These are phyloP conservation scores for Brassicogethes aeneus DNA, from an alignment of 2,888 invertebrate genomes.

Conservation along the genomic window DNA sequence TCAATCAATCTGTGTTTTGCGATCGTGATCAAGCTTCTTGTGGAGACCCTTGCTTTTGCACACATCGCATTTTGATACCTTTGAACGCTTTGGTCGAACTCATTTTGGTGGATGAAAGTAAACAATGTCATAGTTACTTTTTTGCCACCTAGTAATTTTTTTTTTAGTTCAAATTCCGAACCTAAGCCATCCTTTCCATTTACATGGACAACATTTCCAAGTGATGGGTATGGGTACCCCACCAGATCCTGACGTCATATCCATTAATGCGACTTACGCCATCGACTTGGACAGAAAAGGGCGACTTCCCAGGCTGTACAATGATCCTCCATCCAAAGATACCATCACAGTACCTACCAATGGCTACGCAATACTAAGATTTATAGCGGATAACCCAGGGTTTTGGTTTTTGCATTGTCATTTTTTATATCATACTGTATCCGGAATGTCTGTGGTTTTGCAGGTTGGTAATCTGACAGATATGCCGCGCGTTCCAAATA, in stretches of 20 bases:
- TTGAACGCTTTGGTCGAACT: slow-evolving; percentile 75
- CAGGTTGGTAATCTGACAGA: slow-evolving; percentile 82
- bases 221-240: slow-evolving; percentile 87
- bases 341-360: slow-evolving; percentile 92
- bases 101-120: slow-evolving; percentile 78
- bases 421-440: slow-evolving; percentile 88
- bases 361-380: slow-evolving; percentile 85
- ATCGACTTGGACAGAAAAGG: slow-evolving; percentile 81
- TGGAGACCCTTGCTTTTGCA: slow-evolving; percentile 72
- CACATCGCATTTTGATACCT: slow-evolving; percentile 71
- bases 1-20: too few relatives aligned
- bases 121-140: slow-evolving; percentile 23
- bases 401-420: slow-evolving; percentile 94
- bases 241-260: slow-evolving; percentile 79
- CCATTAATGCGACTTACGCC: slow-evolving; percentile 83
- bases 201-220: slow-evolving; percentile 82
- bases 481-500: slow-evolving; percentile 72
- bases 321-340: slow-evolving; percentile 81
- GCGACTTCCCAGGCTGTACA: slow-evolving; percentile 75
- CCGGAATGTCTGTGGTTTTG: slow-evolving; percentile 83
- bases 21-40: slow-evolving; percentile 68
- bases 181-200: slow-evolving; percentile 87
- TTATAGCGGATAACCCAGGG: slow-evolving; percentile 86
- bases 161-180: slow-evolving; percentile 78
- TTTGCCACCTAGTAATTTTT: too few relatives aligned